Evolutionary conservation across 2,888 invertebrate species (phyloP).

Genomic region (Heteropelma amictum): DNA sequence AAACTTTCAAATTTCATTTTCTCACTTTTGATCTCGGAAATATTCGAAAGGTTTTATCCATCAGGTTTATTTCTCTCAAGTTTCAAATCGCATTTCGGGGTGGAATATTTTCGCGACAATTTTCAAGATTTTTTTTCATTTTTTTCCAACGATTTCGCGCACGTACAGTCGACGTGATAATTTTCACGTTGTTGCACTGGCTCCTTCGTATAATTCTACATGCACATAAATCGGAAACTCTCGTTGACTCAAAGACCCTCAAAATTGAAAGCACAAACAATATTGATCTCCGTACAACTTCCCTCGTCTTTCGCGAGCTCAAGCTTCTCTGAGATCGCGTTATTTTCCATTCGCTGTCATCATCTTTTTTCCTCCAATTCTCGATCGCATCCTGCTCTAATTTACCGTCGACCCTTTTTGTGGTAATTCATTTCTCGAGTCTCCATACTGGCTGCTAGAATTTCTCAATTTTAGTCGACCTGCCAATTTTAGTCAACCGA

Average conservation of each 20-base stretch:
- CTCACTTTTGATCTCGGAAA: too few species aligned
- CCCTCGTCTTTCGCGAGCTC: too few species aligned
- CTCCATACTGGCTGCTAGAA: not conserved
- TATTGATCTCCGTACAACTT: conserved; percentile 7
- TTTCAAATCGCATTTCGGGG: too few species aligned
- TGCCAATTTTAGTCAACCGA: too few species aligned
- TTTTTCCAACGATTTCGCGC: too few species aligned
- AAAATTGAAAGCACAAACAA: conserved; percentile 52
- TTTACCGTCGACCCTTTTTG: conserved; percentile 19
- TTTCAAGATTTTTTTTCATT: too few species aligned
- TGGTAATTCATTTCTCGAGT: not conserved
- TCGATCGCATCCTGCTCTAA: conserved; percentile 1
- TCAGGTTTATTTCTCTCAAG: too few species aligned
- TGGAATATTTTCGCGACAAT: too few species aligned
- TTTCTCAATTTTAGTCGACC: not conserved
- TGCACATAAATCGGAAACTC: not conserved
- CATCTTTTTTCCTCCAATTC: conserved; percentile 14
- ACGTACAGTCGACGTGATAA: conserved; percentile 33
- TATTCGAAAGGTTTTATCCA: too few species aligned
- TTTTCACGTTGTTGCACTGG: conserved; percentile 2
- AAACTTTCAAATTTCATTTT: too few species aligned
- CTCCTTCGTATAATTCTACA: conserved; percentile 10
- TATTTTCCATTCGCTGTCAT: not conserved
- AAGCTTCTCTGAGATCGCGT: too few species aligned
- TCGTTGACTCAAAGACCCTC: conserved; percentile 12